Evolutionary conservation across 2,113 vertebrate genomes (phyloP), one percentile per base, ranked within the genome.

Genomic region (Tachycineta bicolor): DNA sequence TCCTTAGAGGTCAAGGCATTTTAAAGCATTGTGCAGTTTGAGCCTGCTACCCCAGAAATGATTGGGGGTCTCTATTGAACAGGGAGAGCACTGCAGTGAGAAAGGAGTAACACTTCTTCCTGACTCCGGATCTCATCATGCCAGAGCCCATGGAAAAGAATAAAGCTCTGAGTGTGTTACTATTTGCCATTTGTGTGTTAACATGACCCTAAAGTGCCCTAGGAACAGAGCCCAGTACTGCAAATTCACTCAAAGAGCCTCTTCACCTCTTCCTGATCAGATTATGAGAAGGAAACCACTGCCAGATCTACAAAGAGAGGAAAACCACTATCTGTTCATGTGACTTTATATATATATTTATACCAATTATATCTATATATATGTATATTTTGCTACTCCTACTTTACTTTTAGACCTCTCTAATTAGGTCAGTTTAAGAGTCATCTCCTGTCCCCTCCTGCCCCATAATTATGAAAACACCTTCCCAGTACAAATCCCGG

Each of bases 321-420:
- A 81, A 75, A 91, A 79, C 24, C n/a, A 53, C 37, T 74, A 68
- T 75, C 22, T 90, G 49, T 64, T 69, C 68, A 17, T 52, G 50
- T 74, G 52, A 44, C 37, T n/a, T 63, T 31, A 52, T 41, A 55
- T 55, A 55, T 55, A 44, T 80, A 81, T 92, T 95, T 86, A 62
- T 77, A 84, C 44, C 2, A 46, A 81, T 85, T 68, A 26, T 55
- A 58, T 78, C 37, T 37, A 70, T 56, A 53, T 59, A 53, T 63
- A 29, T 33, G 44, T 29, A 39, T 78, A 44, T 89, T 73, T 88
- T 84, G 31, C 70, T 95, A 60, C 68, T 95, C 79, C 49, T 78
- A 50, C 46, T 97, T 96, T 94, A 94, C 97, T 93, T 98, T 94
- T 78, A 96, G 81, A 77, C 41, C 18, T 96, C 65, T 91, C 64